phyloP scores from a whole-genome alignment of 2,113 vertebrate genomes.

The Lutjanus erythropterus region DNA sequence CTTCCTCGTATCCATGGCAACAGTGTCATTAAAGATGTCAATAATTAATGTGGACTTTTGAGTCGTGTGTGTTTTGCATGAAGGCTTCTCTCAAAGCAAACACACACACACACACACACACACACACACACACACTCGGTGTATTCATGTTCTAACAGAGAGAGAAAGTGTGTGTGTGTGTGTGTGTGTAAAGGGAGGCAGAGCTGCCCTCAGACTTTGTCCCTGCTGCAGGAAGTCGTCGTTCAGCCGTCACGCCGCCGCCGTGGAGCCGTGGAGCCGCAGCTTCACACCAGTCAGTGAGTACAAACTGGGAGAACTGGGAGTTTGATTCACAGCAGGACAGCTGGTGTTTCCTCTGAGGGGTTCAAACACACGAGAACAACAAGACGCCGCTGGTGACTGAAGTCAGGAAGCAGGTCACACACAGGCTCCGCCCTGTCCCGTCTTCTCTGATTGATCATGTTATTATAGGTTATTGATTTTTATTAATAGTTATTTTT shows the following conservation, averaged over 20 bases:
- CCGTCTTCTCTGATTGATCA: no score
- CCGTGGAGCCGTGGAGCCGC: neutral
- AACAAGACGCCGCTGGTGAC: neutral
- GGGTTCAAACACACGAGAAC: neutral
- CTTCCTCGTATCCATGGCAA: constrained; percentile 44
- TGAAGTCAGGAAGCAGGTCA: neutral
- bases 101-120: no score
- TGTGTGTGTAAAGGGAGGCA: rapidly evolving
- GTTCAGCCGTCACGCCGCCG: neutral
- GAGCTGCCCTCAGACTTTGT: constrained; percentile 34
- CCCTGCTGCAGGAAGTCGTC: neutral
- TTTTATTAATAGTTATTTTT: no score
- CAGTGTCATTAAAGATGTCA: constrained; percentile 38
- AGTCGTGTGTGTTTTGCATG: neutral
- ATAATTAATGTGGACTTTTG: constrained; percentile 67
- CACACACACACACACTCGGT: neutral
- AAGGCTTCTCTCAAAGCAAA: neutral
- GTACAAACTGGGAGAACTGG: constrained; percentile 11
- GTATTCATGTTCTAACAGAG: neutral
- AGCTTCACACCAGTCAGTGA: constrained; percentile 10
- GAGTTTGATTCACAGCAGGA: neutral
- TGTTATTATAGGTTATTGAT: no score
- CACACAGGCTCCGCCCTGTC: no score
- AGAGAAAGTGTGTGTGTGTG: neutral
- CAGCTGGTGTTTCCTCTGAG: neutral